A percentile compares a stretch with the other conserved stretches of the same genome.
Evolutionary conservation across 2,113 vertebrate genomes (phyloP).

Genomic region (Oncorhynchus tshawytscha): DNA sequence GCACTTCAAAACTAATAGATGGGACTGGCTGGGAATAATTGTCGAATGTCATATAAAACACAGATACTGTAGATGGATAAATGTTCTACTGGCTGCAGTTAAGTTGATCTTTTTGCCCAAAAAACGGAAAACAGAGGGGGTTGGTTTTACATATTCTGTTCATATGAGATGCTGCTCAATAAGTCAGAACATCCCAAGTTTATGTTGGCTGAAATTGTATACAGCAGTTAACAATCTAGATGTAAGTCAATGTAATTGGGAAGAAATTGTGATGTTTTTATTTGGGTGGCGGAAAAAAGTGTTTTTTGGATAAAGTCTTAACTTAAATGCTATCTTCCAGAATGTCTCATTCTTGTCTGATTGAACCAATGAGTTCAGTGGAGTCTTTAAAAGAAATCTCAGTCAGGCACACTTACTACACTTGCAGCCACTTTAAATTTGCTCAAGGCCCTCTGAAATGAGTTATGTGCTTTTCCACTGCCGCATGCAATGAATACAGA

Average conservation of each 20-base stretch:
- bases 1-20: background rate
- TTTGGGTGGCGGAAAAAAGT: background rate
- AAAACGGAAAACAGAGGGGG: background rate
- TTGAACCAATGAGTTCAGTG: background rate
- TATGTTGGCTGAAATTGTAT: conserved; percentile 25
- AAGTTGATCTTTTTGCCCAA: background rate
- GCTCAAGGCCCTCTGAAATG: background rate
- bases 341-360: background rate
- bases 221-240: conserved; percentile 12
- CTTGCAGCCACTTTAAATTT: background rate
- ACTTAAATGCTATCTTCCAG: background rate
- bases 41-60: background rate
- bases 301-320: conserved; percentile 1
- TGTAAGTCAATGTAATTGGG: conserved; percentile 6
- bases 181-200: conserved; percentile 14
- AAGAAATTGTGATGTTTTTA: conserved; percentile 2
- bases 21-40: background rate
- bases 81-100: background rate
- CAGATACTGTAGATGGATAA: background rate
- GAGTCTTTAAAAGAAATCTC: background rate
- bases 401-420: background rate
- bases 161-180: conserved; percentile 11
- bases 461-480: background rate
- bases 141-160: background rate
- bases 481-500: background rate